phyloP scores from a whole-genome alignment of 2,797 vertebrate species.

The Sphenopsis melanotis region DNA sequence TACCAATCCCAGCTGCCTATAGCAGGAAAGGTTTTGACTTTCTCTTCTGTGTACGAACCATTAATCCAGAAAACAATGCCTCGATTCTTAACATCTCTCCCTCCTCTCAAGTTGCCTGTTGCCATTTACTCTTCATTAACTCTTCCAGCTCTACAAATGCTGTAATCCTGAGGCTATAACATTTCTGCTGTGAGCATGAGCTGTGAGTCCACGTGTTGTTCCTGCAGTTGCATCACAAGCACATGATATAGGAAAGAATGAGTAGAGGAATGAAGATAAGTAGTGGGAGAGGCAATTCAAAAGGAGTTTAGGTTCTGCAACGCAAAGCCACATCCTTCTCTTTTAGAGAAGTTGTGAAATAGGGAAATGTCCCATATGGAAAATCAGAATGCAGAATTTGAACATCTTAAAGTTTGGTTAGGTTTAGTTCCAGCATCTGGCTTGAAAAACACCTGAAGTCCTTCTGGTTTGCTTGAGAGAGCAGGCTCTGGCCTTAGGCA shows the following conservation, averaged over 20 bases:
- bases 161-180: background rate
- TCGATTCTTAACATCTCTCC: constrained; percentile 7
- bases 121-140: constrained; percentile 35
- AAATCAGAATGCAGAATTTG: background rate
- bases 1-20: constrained; percentile 13
- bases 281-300: background rate
- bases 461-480: background rate
- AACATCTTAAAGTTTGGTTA: background rate
- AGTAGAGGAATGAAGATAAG: constrained; percentile 32
- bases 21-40: constrained; percentile 44
- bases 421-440: background rate
- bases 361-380: background rate
- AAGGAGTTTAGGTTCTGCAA: background rate
- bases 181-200: background rate
- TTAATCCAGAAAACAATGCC: constrained; percentile 53
- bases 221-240: background rate
- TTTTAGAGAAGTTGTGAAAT: background rate
- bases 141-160: background rate
- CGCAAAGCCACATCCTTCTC: background rate
- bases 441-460: background rate
- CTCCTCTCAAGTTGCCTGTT: constrained; percentile 13
- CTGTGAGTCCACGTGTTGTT: background rate
- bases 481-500: background rate
- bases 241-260: constrained; percentile 4
- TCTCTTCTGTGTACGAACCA: background rate